phyloP scores from a whole-genome alignment of 92 coral and sea anemone species.

The Epizoanthus ramosus region DNA sequence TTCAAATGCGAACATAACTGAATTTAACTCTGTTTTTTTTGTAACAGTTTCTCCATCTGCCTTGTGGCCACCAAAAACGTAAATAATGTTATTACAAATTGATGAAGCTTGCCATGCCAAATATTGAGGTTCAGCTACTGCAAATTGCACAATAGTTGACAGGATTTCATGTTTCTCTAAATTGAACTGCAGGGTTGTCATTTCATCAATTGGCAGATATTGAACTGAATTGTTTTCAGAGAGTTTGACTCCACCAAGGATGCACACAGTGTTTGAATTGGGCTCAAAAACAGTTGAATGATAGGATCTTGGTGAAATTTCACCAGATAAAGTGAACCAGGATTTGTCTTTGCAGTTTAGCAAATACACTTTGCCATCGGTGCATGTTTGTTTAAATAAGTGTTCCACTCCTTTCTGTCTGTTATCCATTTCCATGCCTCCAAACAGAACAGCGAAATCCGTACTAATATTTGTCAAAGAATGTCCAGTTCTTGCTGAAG shows the following conservation, averaged over 20 bases:
- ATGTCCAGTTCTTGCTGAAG: slow-evolving; percentile 49
- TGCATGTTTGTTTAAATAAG: slow-evolving; percentile 33
- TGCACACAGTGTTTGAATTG: slow-evolving; percentile 5
- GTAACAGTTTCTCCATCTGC: not conserved
- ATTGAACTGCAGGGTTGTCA: slow-evolving; percentile 18
- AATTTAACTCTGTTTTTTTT: slow-evolving; percentile 6
- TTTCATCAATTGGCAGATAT: slow-evolving; percentile 25
- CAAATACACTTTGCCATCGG: slow-evolving; percentile 38
- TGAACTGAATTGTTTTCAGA: slow-evolving; percentile 18
- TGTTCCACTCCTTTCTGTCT: slow-evolving; percentile 44
- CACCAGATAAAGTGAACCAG: slow-evolving; percentile 7
- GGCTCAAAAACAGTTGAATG: slow-evolving; percentile 25
- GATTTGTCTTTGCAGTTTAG: slow-evolving; percentile 6
- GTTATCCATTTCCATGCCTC: slow-evolving; percentile 29
- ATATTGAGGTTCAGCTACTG: slow-evolving; percentile 1
- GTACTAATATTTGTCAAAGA: slow-evolving; percentile 9
- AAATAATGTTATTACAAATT: slow-evolving; percentile 40
- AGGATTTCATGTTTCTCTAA: not conserved
- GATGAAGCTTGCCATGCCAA: not conserved
- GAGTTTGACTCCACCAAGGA: slow-evolving; percentile 27
- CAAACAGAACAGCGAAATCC: slow-evolving; percentile 35
- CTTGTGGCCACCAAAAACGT: slow-evolving; percentile 51
- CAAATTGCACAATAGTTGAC: slow-evolving; percentile 15
- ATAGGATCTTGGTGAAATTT: slow-evolving; percentile 33
- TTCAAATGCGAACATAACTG: slow-evolving; percentile 35